These are phyloP conservation scores for Episyrphus balteatus DNA, from an alignment of 1,140 invertebrate species.

Conservation along the genomic window DNA sequence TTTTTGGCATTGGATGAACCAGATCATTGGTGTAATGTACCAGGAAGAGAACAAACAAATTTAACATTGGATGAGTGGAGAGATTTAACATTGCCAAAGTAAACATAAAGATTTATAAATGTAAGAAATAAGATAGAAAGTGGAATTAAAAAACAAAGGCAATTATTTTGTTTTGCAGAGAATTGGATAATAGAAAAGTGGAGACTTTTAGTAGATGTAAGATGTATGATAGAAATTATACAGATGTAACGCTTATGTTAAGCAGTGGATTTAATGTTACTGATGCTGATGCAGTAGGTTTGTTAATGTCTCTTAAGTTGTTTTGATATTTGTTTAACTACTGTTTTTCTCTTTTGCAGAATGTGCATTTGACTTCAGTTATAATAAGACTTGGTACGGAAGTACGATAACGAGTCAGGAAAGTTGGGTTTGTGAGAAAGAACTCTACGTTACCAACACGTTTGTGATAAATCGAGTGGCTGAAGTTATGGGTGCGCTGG, in stretches of 20 bases:
- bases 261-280: no score
- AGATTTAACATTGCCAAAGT: slow-evolving; percentile 40
- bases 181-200: slow-evolving; percentile 24
- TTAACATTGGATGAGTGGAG: slow-evolving; percentile 40
- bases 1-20: slow-evolving; percentile 41
- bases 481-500: slow-evolving; percentile 41
- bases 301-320: neutral
- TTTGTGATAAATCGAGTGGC: slow-evolving; percentile 40
- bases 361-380: slow-evolving; percentile 42
- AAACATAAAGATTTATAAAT: no score
- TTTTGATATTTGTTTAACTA: neutral
- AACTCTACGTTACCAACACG: slow-evolving; percentile 40
- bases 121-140: no score
- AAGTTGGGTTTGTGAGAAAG: slow-evolving; percentile 45
- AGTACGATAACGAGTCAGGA: slow-evolving; percentile 38
- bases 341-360: slow-evolving; percentile 15
- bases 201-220: slow-evolving; percentile 29
- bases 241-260: neutral
- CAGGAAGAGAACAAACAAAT: slow-evolving; percentile 38
- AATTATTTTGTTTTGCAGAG: slow-evolving; percentile 6
- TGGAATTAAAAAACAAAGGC: no score
- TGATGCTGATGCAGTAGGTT: no score
- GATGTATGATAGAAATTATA: slow-evolving; percentile 33
- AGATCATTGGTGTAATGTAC: slow-evolving; percentile 45
- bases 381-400: slow-evolving; percentile 41